Evolutionary conservation across 1,140 invertebrate genomes (phyloP).

Genomic region (Colletes gigas): DNA sequence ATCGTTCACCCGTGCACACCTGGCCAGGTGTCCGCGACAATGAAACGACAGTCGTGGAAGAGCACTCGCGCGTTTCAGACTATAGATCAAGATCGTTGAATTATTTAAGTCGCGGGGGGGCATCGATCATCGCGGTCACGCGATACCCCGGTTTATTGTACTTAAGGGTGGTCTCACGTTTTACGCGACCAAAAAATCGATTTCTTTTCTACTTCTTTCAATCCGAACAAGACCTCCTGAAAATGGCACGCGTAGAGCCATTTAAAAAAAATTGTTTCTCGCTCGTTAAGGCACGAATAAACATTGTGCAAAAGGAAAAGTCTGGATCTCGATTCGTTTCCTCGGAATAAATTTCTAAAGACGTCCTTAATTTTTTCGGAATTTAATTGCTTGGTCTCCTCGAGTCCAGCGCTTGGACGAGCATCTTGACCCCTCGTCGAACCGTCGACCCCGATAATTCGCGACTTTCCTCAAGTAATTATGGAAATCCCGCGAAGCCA

Average conservation of each 20-base stretch:
- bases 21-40: constrained; percentile 12
- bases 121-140: constrained; percentile 72
- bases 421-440: constrained; percentile 51
- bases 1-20: constrained; percentile 18
- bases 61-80: constrained; percentile 30
- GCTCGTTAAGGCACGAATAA: no score
- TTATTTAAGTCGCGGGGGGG: constrained; percentile 67
- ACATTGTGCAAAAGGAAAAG: no score
- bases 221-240: no score
- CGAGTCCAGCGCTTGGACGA: not conserved
- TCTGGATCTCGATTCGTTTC: no score
- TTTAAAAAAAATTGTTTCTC: no score
- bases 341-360: no score
- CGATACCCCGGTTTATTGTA: constrained; percentile 55
- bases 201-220: no score
- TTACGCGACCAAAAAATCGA: no score
- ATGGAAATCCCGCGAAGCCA: not conserved
- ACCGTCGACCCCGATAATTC: constrained; percentile 51
- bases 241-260: no score
- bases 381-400: no score
- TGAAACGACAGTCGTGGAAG: constrained; percentile 39
- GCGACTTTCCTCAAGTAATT: constrained; percentile 27
- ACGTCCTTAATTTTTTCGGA: no score
- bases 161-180: constrained; percentile 1
- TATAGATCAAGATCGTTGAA: constrained; percentile 68